Evolutionary conservation across 2,888 invertebrate genomes (phyloP), one percentile per base, ranked within the genome.

Genomic region (Mesorhabditis spiculigera): DNA sequence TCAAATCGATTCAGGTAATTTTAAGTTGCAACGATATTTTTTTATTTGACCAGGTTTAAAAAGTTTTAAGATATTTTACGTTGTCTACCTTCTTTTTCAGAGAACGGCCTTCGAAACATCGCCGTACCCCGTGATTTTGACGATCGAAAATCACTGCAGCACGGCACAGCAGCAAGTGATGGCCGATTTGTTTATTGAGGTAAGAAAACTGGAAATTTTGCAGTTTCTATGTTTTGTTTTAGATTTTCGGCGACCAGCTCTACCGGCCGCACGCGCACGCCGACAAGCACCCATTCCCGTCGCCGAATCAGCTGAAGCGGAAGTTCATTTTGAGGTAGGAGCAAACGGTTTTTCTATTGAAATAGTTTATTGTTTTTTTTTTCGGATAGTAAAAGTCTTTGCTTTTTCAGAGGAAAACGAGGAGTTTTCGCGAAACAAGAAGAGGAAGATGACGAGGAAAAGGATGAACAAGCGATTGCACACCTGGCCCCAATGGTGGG

Each of bases 141-240:
- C 89, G 4, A 79, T 89, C 50, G 89, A 89, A 81, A 89, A 89
- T 79, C 89, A 89, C 74, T 88, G 88, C 68, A 86, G 86, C 41
- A 78, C 86, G 63, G 86, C 86, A 41, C 88, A 88, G 75, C 85
- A 85, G 71, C 73, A 75, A 50, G 80, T 83, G 44, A 87, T 89
- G 86, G 88, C 88, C 13, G 77, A 85, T 4, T 85, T 87, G 65
- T 84, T 89, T 71, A 82, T 81, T 45, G 86, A 86, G 43, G 87
- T 78, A 66, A 6, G 42, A 28, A n/a, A 58, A 10, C 41, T 61
- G 4, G 58, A 4, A 65, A 64, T 28, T 45, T 16, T 44, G 2
- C 10, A 43, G n/a, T 43, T 44, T 68, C 4, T 44, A 61, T 67
- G 58, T 16, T 28, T 28, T 10, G 28, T 68, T 78, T 68, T 61